Evolutionary conservation across 2,888 invertebrate genomes (phyloP).

Genomic region (Cephus spinipes): DNA sequence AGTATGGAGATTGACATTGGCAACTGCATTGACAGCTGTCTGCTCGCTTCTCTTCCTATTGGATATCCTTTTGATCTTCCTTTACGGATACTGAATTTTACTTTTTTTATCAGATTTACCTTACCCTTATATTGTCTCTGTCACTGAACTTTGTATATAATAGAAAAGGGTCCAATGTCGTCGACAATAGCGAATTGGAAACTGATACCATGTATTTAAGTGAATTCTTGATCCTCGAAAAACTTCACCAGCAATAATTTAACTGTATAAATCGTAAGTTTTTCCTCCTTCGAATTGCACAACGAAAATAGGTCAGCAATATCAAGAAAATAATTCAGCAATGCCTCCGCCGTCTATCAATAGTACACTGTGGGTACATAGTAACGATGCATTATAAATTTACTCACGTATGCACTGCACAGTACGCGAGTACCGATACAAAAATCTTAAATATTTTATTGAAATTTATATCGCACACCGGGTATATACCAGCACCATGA

Average conservation of each 20-base stretch:
- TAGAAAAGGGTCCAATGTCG: background rate
- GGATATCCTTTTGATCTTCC: constrained; percentile 46
- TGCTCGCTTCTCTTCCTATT: constrained; percentile 42
- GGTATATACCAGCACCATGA: background rate
- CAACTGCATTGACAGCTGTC: constrained; percentile 33
- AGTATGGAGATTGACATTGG: constrained; percentile 37
- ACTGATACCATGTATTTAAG: background rate
- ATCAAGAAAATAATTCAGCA: too few species aligned
- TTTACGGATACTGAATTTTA: constrained; percentile 44
- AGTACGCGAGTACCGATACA: background rate
- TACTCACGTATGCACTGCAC: background rate
- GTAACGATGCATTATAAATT: background rate
- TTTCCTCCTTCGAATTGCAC: background rate
- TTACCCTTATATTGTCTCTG: background rate
- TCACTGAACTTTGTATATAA: background rate
- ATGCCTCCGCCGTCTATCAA: too few species aligned
- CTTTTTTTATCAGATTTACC: background rate
- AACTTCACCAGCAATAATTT: background rate
- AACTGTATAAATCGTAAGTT: background rate
- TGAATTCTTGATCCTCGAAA: background rate
- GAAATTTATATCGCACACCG: background rate
- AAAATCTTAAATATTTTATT: background rate
- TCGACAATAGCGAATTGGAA: background rate
- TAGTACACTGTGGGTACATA: too few species aligned
- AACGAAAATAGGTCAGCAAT: too few species aligned